Percentiles rank a stretch among this genome's conserved stretches.
phyloP scores from a whole-genome alignment of 23 tunicate species.

The Ascidia mentula region DNA sequence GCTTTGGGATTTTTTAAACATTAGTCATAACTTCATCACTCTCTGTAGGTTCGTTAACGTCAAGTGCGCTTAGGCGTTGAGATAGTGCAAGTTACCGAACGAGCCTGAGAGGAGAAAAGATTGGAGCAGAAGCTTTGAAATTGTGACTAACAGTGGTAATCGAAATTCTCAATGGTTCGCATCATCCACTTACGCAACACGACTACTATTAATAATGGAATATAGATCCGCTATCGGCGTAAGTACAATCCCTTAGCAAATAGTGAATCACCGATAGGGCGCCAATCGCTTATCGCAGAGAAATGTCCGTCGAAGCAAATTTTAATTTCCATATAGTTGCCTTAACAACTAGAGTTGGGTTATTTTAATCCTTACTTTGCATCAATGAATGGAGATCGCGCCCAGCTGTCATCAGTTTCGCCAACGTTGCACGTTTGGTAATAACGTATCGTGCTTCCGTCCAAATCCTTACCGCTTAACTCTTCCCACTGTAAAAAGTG shows the following conservation, averaged over 20 bases:
- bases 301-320: not conserved
- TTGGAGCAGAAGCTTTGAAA: not conserved
- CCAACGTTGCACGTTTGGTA: constrained; percentile 71
- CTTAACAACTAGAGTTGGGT: not conserved
- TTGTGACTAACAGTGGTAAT: not conserved
- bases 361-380: constrained; percentile 38
- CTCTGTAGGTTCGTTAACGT: too few species aligned
- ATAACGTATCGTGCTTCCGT: constrained; percentile 64
- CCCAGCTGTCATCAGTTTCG: constrained; percentile 53
- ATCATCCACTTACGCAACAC: constrained; percentile 1
- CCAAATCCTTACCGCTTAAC: constrained; percentile 71
- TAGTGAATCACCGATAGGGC: constrained; percentile 1
- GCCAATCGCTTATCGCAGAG: too few species aligned
- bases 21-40: too few species aligned
- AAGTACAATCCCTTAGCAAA: not conserved
- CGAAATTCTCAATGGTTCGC: not conserved
- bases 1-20: too few species aligned
- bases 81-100: not conserved
- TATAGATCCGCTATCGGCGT: not conserved
- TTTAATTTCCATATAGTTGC: not conserved
- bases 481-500: constrained; percentile 94
- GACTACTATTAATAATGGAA: not conserved
- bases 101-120: not conserved
- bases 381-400: constrained; percentile 65
- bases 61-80: too few species aligned